A percentile compares a stretch with the other conserved stretches of the same genome.
These are phyloP conservation scores for Actinernus sp. DNA, from an alignment of 92 coral and sea anemone species.

Conservation along the genomic window DNA sequence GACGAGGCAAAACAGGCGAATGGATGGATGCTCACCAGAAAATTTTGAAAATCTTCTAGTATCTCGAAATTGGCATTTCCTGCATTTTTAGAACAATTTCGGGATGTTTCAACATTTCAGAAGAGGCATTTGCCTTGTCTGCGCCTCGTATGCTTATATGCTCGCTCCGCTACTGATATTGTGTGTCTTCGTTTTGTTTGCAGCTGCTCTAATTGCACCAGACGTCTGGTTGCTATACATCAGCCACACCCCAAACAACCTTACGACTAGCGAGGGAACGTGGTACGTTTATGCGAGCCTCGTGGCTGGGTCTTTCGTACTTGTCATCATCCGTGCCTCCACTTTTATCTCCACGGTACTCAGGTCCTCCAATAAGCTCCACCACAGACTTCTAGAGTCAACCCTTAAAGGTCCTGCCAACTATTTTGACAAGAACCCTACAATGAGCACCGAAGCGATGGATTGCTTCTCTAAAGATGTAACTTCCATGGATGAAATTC, in stretches of 20 bases:
- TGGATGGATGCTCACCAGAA: too few species aligned
- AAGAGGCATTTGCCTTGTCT: too few species aligned
- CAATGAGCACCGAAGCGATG: conserved; percentile 26
- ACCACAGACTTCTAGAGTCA: conserved; percentile 56
- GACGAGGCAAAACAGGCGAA: too few species aligned
- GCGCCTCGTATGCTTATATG: too few species aligned
- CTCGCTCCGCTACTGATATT: too few species aligned
- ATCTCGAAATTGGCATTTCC: too few species aligned
- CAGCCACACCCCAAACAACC: conserved; percentile 55
- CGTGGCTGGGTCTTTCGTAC: conserved; percentile 66
- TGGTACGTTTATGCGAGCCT: conserved; percentile 77
- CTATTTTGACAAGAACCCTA: conserved; percentile 58
- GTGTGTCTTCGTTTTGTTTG: too few species aligned
- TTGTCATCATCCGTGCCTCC: conserved; percentile 71
- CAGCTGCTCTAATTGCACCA: conserved; percentile 83
- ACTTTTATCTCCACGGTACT: conserved; percentile 70
- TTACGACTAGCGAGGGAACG: conserved; percentile 52
- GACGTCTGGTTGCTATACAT: conserved; percentile 89
- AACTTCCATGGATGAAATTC: conserved; percentile 75
- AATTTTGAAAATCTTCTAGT: too few species aligned
- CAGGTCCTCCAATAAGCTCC: conserved; percentile 74
- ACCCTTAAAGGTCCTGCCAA: conserved; percentile 71
- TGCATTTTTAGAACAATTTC: too few species aligned
- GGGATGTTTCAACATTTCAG: too few species aligned
- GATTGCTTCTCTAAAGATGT: conserved; percentile 78